Percentiles rank a stretch among this genome's conserved stretches.
phyloP scores from a whole-genome alignment of 2,113 vertebrate species.

The Junco hyemalis region DNA sequence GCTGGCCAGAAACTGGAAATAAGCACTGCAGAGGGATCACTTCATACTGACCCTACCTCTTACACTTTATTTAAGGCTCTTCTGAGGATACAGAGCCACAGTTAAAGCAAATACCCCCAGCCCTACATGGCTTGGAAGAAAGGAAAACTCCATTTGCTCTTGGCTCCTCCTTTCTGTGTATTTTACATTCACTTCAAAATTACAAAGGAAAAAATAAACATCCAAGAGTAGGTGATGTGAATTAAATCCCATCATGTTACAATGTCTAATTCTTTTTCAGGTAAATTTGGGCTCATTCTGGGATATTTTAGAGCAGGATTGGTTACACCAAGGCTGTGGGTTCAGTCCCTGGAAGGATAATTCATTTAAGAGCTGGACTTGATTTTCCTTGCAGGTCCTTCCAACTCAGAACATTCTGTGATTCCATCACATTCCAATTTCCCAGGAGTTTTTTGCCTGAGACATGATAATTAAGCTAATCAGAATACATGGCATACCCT shows the following conservation, averaged over 20 bases:
- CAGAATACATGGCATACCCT: not conserved
- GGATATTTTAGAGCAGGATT: not conserved
- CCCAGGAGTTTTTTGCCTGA: not conserved
- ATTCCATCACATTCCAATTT: not conserved
- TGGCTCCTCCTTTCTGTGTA: not conserved
- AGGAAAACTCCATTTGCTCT: not conserved
- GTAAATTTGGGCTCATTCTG: not conserved
- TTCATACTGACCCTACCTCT: not conserved
- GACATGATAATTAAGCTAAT: not conserved
- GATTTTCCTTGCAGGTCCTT: not conserved
- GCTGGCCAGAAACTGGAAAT: not conserved
- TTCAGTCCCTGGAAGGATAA: not conserved
- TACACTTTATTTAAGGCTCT: not conserved
- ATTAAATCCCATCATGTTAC: not conserved
- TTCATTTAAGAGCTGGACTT: no score
- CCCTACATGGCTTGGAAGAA: not conserved
- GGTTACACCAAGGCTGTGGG: rapidly evolving
- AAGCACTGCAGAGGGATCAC: not conserved
- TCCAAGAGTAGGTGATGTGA: not conserved
- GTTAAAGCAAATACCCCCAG: not conserved
- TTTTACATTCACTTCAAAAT: not conserved
- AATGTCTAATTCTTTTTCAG: not conserved
- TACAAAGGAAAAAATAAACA: not conserved
- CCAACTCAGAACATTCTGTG: not conserved
- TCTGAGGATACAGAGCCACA: not conserved